A percentile compares a stretch with the other conserved stretches of the same genome.
phyloP scores from a whole-genome alignment of 2,888 invertebrate species.

The Mythimna albipuncta region DNA sequence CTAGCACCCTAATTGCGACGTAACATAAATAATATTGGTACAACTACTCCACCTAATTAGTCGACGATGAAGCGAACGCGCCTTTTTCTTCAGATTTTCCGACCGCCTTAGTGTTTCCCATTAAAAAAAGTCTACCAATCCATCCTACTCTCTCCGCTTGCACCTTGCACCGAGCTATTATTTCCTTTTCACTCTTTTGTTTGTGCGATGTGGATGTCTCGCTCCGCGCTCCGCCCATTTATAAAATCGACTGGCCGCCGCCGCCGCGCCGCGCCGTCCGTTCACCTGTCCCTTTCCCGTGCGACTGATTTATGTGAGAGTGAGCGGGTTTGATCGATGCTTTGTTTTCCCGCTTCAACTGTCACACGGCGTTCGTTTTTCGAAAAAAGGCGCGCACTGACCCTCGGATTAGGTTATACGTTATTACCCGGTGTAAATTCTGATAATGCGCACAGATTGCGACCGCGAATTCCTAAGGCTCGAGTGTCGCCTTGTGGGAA shows the following conservation, averaged over 20 bases:
- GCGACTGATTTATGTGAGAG: slow-evolving; percentile 90
- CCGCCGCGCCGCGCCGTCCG: slow-evolving; percentile 73
- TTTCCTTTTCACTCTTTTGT: slow-evolving; percentile 89
- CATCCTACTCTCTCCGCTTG: slow-evolving; percentile 81
- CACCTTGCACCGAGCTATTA: slow-evolving; percentile 86
- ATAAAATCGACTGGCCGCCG: slow-evolving; percentile 88
- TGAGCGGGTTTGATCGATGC: slow-evolving; percentile 90
- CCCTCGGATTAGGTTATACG: slow-evolving; percentile 76
- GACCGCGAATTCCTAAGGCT: slow-evolving; percentile 80
- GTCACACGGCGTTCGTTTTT: slow-evolving; percentile 78
- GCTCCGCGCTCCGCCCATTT: slow-evolving; percentile 89
- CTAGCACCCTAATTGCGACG: slow-evolving; percentile 68
- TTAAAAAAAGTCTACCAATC: slow-evolving; percentile 76
- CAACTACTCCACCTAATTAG: slow-evolving; percentile 71
- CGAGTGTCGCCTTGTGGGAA: slow-evolving; percentile 83
- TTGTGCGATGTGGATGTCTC: slow-evolving; percentile 86
- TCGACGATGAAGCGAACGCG: slow-evolving; percentile 66
- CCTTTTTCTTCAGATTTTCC: slow-evolving; percentile 87
- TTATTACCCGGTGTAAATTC: slow-evolving; percentile 83
- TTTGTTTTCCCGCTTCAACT: slow-evolving; percentile 87
- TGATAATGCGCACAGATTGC: slow-evolving; percentile 86
- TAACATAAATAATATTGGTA: slow-evolving; percentile 73
- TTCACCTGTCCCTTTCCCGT: slow-evolving; percentile 89
- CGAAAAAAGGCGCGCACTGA: slow-evolving; percentile 79
- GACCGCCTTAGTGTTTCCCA: slow-evolving; percentile 83